Base-by-base conservation (phyloP, 2,797 vertebrate species). In the Pangasius krempfi region DNA sequence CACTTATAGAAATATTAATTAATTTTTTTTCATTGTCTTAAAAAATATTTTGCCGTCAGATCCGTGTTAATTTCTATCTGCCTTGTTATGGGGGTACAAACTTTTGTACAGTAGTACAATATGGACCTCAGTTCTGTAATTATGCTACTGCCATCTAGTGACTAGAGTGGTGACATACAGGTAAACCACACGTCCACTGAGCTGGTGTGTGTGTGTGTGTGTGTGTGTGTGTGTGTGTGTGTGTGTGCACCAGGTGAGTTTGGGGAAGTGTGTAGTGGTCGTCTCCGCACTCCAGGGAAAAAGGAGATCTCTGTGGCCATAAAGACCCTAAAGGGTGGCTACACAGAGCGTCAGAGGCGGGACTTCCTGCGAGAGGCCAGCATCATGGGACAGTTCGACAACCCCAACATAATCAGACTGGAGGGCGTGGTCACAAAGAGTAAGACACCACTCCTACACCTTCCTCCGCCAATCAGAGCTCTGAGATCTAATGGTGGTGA, bases 371-470 rank as follows among this genome's bases (percentile, higher is more conserved):
- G 98, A 87, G 98, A 99, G 94, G 98, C 98, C 4, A 98, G 97
- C 88, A 99, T 99, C 94, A 98, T 99, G 97, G 98, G 98, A 88
- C 98, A 99, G 87, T 99, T 99, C 94, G 97, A 98, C 92, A 98
- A 98, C 92, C 97, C 97, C 80, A 99, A 99, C 90, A 99, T 99
- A 93, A 98, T 99, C 93, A 95, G 97, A 60, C 96, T 99, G 33
- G 98, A 99, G 93, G 98, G 98, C 85, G 98, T 99, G 56, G 98
- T 99, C 91, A 99, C 98, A 22, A 99, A 97, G 93, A 99, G 98
- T 99, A 97, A 97, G 98, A 44, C 20, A 10, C 50, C 25, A 8
- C 66, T 60, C 50, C 3, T 40, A 64, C 56, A n/a, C 37, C 18
- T 22, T 78, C 47, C 5, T 50, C 5, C 27, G n/a, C 73, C 25